A percentile compares a stretch with the other conserved stretches of the same genome.
phyloP scores from a whole-genome alignment of 2,113 vertebrate genomes.

The Chunga burmeisteri region DNA sequence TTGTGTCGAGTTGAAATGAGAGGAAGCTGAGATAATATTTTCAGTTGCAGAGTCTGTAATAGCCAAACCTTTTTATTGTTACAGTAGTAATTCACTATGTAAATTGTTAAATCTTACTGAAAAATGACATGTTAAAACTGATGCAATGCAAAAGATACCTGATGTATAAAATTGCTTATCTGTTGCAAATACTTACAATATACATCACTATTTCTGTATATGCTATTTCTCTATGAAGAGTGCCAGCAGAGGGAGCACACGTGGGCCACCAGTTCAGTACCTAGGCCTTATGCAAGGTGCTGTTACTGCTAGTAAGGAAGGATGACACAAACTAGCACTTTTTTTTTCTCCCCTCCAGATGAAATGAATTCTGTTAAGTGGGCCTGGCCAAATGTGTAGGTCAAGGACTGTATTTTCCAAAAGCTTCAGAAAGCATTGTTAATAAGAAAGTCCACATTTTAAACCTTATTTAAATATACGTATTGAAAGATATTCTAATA shows the following conservation, averaged over 20 bases:
- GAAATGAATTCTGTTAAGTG: background rate
- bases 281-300: background rate
- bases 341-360: no score
- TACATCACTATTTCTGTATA: background rate
- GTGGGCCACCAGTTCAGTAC: background rate
- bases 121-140: background rate
- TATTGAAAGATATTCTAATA: background rate
- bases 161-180: background rate
- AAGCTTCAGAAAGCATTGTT: background rate
- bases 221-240: background rate
- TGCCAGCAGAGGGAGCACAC: constrained; percentile 47
- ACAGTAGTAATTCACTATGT: background rate
- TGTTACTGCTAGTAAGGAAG: background rate
- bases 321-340: fast-evolving
- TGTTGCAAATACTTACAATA: background rate
- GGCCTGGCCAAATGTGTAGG: background rate
- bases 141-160: background rate
- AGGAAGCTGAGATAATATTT: background rate
- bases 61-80: background rate
- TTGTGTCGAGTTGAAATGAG: background rate
- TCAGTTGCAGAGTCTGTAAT: background rate
- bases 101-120: background rate
- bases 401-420: background rate
- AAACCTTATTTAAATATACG: background rate
- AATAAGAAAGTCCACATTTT: background rate